A percentile compares a stretch with the other conserved stretches of the same genome.
These are phyloP conservation scores for Austrofundulus limnaeus DNA, from an alignment of 2,113 vertebrate species.

Conservation along the genomic window DNA sequence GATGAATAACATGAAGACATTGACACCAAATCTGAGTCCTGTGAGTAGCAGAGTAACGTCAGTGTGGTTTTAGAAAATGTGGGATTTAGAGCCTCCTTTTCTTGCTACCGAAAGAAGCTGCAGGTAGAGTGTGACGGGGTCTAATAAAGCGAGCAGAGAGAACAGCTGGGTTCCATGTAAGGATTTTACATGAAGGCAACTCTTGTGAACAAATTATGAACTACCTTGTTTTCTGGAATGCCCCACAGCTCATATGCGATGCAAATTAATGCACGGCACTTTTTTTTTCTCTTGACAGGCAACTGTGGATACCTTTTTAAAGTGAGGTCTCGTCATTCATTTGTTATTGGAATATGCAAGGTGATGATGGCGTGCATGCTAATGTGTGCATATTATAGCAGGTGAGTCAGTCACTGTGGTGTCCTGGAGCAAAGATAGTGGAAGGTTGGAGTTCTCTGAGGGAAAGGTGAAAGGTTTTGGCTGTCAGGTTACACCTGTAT, in stretches of 20 bases:
- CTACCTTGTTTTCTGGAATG: slow-evolving; percentile 22
- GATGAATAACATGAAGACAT: not conserved
- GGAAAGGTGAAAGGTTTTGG: slow-evolving; percentile 10
- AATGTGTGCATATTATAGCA: slow-evolving; percentile 44
- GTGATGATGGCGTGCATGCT: slow-evolving; percentile 37
- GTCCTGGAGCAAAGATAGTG: slow-evolving; percentile 19
- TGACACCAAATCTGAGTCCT: not conserved
- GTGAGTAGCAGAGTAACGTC: not conserved
- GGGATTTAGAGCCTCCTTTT: not conserved
- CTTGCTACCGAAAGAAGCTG: not conserved
- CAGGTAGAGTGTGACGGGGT: not conserved
- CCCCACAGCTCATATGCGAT: slow-evolving; percentile 50
- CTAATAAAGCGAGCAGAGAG: not conserved
- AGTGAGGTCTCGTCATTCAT: slow-evolving; percentile 35
- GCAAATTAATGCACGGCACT: slow-evolving; percentile 49
- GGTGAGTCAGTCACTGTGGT: slow-evolving; percentile 19
- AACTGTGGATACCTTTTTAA: slow-evolving; percentile 12
- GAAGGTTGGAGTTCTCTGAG: not conserved
- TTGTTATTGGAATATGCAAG: slow-evolving; percentile 51
- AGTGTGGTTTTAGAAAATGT: not conserved
- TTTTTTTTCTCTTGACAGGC: slow-evolving; percentile 39
- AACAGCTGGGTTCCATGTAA: slow-evolving; percentile 43
- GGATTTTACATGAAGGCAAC: slow-evolving; percentile 12
- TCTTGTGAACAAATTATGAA: slow-evolving; percentile 48
- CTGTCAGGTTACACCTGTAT: slow-evolving; percentile 6